These are phyloP conservation scores for Paedocypris micromegethes DNA, from an alignment of 2,797 vertebrate species.

Conservation along the genomic window DNA sequence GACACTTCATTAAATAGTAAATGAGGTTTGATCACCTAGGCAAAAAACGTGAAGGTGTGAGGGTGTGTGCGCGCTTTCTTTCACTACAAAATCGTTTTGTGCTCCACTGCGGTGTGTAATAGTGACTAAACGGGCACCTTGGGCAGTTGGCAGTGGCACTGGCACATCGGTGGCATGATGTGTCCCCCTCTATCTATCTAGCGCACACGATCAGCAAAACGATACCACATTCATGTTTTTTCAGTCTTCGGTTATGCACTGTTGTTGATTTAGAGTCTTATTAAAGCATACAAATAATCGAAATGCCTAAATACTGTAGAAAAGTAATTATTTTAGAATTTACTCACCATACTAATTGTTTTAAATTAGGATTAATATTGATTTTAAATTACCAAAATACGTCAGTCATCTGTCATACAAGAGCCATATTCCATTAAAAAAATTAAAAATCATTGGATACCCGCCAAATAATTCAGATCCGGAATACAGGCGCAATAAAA, in stretches of 20 bases:
- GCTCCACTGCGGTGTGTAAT: conserved; percentile 64
- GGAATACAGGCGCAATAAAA: too few species aligned
- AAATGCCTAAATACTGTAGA: too few species aligned
- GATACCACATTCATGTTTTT: background rate
- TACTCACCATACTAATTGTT: too few species aligned
- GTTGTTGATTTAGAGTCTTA: too few species aligned
- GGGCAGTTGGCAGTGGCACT: conserved; percentile 57
- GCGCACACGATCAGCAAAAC: conserved; percentile 9
- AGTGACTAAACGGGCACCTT: conserved; percentile 67
- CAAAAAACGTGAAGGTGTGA: conserved; percentile 5
- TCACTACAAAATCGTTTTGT: conserved; percentile 54
- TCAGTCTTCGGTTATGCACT: background rate
- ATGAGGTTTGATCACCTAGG: conserved; percentile 37
- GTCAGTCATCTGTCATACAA: too few species aligned
- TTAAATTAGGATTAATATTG: too few species aligned
- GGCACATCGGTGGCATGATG: conserved; percentile 30
- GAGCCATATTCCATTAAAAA: too few species aligned
- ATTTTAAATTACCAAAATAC: too few species aligned
- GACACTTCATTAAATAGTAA: conserved; percentile 35
- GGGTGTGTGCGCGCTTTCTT: conserved; percentile 27
- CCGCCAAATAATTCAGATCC: too few species aligned
- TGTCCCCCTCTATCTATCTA: conserved; percentile 24
- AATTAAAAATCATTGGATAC: too few species aligned
- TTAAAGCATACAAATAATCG: too few species aligned
- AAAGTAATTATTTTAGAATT: too few species aligned